phyloP scores from a whole-genome alignment of 2,113 vertebrate genomes.

The Salvator merianae region DNA sequence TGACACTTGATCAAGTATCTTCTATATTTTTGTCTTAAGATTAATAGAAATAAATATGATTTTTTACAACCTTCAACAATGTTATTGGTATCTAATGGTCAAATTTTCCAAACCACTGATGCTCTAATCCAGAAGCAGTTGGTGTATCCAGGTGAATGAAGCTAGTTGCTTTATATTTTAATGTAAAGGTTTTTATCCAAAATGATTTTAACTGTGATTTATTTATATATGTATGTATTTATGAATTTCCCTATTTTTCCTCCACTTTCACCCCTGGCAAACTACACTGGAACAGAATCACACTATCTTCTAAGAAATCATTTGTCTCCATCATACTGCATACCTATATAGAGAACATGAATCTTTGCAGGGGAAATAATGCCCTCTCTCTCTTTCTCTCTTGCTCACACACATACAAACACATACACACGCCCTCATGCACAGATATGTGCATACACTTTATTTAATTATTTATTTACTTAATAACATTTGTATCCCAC shows the following conservation, averaged over 20 bases:
- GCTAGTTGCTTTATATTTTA: constrained; percentile 16
- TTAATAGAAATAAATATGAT: constrained; percentile 5
- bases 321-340: constrained; percentile 4
- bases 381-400: too few species aligned
- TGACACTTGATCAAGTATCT: not conserved
- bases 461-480: too few species aligned
- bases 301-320: constrained; percentile 5
- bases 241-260: constrained; percentile 1
- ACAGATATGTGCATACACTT: too few species aligned
- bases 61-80: constrained; percentile 5
- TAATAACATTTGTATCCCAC: too few species aligned
- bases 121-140: not conserved
- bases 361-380: not conserved
- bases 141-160: constrained; percentile 9
- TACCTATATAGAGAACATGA: constrained; percentile 13
- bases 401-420: too few species aligned
- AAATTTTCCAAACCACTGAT: constrained; percentile 29
- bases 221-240: too few species aligned
- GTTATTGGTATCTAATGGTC: constrained; percentile 13
- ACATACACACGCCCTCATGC: too few species aligned
- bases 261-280: not conserved
- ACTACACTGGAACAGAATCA: constrained; percentile 15
- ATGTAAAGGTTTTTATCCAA: not conserved
- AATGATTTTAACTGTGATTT: constrained; percentile 15
- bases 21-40: not conserved